phyloP scores from a whole-genome alignment of 2,113 vertebrate species.

The Eurystomus gularis region DNA sequence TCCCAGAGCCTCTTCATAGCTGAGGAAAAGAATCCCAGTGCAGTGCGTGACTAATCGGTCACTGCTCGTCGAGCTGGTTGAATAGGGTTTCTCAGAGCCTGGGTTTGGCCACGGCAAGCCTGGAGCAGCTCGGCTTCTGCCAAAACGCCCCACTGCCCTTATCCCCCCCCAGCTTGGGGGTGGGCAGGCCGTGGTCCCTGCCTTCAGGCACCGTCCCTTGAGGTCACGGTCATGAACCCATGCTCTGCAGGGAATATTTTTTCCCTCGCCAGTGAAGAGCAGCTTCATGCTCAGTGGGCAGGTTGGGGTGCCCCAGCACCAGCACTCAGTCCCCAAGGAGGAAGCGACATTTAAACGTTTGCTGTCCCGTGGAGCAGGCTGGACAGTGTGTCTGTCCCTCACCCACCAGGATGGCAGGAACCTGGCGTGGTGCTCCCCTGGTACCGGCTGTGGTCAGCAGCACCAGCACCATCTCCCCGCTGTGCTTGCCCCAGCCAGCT shows the following conservation, averaged over 20 bases:
- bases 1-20: not conserved
- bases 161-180: too few relatives aligned
- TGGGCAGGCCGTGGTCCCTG: not conserved
- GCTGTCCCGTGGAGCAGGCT: accelerated
- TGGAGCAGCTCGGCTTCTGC: not conserved
- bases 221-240: accelerated
- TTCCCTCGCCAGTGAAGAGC: not conserved
- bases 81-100: not conserved
- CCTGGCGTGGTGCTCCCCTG: accelerated
- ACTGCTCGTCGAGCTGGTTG: not conserved
- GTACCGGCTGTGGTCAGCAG: accelerated
- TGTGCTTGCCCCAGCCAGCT: not conserved
- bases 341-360: not conserved
- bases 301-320: slow-evolving; percentile 15
- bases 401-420: not conserved
- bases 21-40: not conserved
- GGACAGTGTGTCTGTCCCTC: accelerated
- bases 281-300: not conserved
- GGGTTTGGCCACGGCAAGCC: not conserved
- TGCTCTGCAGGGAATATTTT: not conserved
- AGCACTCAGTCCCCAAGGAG: accelerated
- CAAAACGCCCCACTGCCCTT: not conserved
- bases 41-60: not conserved
- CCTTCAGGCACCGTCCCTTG: accelerated
- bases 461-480: accelerated